Evolutionary conservation across 2,888 invertebrate genomes (phyloP).

Genomic region (Sarcophaga rosellei): DNA sequence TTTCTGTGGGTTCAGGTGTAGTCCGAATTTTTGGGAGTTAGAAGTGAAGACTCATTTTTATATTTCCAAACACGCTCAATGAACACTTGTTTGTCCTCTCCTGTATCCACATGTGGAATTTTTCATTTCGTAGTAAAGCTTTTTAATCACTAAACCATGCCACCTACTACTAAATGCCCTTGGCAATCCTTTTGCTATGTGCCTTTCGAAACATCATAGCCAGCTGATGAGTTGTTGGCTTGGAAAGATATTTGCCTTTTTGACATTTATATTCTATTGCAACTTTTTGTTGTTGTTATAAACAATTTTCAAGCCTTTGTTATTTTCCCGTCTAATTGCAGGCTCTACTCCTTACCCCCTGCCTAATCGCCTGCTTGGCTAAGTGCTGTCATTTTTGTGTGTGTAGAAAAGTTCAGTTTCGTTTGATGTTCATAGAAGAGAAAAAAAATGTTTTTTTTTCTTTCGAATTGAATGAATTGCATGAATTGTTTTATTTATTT

Average conservation of each 20-base stretch:
- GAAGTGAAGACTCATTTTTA: too few relatives aligned
- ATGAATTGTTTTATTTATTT: conserved; percentile 23
- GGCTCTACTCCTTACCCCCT: not conserved
- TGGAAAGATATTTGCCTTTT: not conserved
- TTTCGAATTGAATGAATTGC: not conserved
- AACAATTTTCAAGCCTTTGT: conserved; percentile 16
- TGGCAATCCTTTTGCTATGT: not conserved
- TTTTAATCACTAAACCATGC: too few relatives aligned
- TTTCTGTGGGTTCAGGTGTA: too few relatives aligned
- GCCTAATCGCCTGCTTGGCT: not conserved
- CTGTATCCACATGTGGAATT: too few relatives aligned
- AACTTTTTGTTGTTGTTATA: not conserved
- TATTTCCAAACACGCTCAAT: too few relatives aligned
- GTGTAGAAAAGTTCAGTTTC: conserved; percentile 36
- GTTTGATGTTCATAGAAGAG: conserved; percentile 33
- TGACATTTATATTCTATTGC: conserved; percentile 10
- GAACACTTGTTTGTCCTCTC: too few relatives aligned
- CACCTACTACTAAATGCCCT: not conserved
- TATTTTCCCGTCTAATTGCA: not conserved
- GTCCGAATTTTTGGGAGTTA: too few relatives aligned
- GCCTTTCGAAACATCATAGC: not conserved
- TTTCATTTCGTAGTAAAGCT: too few relatives aligned
- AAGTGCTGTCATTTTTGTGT: not conserved
- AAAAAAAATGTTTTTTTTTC: conserved; percentile 6
- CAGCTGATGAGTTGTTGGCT: not conserved